phyloP scores from a whole-genome alignment of 2,113 vertebrate genomes.

The Artemisiospiza belli region DNA sequence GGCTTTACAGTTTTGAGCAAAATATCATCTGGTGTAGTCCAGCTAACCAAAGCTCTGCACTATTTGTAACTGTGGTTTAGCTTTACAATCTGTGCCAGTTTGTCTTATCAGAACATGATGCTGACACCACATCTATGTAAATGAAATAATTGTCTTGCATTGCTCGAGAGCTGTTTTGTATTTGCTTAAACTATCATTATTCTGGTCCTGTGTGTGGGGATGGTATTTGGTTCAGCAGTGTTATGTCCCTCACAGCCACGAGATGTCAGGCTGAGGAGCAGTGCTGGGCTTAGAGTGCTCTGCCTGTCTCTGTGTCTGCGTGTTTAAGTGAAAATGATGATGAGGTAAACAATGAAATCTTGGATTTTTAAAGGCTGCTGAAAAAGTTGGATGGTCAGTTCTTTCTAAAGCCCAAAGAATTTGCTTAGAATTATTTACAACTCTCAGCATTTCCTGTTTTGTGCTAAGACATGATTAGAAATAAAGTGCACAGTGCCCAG shows the following conservation, averaged over 20 bases:
- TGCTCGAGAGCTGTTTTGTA: constrained; percentile 17
- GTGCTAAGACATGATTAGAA: not conserved
- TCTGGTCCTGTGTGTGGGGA: not conserved
- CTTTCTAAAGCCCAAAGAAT: not conserved
- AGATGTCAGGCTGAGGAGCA: constrained; percentile 70
- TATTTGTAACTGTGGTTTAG: not conserved
- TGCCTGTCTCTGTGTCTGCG: fast-evolving
- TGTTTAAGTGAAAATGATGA: not conserved
- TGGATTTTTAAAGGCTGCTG: not conserved
- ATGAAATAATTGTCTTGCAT: constrained; percentile 55
- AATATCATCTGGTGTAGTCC: not conserved
- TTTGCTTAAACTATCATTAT: constrained; percentile 28
- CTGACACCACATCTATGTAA: constrained; percentile 45
- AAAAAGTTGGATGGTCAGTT: not conserved
- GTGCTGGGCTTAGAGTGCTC: fast-evolving
- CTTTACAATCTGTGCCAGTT: not conserved
- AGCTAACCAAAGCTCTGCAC: constrained; percentile 12
- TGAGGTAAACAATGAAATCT: not conserved
- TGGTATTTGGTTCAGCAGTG: not conserved
- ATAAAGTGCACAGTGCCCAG: not conserved
- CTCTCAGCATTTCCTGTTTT: not conserved
- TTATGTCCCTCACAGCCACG: constrained; percentile 46
- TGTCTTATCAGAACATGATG: not conserved
- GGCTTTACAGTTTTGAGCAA: not conserved
- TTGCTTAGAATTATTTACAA: not conserved